These are phyloP conservation scores for Leontopithecus rosalia DNA, from an alignment of 2,797 vertebrate species.

Conservation along the genomic window DNA sequence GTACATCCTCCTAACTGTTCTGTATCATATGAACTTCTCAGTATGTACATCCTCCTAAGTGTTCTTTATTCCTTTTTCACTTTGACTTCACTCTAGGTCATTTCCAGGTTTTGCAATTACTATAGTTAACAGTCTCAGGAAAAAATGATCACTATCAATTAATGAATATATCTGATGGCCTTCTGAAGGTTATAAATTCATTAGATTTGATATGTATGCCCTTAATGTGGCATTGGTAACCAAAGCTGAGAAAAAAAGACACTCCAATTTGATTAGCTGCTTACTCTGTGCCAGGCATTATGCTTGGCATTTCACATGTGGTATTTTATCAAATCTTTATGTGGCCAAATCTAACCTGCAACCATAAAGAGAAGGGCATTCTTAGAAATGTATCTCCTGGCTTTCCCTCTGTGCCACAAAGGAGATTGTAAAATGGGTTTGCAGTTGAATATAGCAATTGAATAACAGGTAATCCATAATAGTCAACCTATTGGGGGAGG, in stretches of 20 bases:
- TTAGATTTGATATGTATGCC: neutral
- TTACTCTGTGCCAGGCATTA: neutral
- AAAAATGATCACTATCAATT: conserved; percentile 28
- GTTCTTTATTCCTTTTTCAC: neutral
- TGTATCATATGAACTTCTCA: conserved; percentile 18
- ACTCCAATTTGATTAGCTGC: neutral
- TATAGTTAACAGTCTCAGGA: conserved; percentile 11
- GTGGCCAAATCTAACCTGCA: neutral
- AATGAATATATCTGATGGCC: conserved; percentile 18
- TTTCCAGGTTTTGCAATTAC: conserved; percentile 34
- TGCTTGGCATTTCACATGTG: neutral
- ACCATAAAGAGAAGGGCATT: neutral
- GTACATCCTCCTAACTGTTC: too few species aligned
- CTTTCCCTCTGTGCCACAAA: neutral
- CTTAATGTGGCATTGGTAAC: neutral
- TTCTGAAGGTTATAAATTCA: neutral
- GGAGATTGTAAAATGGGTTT: neutral
- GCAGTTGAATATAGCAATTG: neutral
- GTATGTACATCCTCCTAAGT: neutral
- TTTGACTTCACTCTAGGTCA: conserved; percentile 9
- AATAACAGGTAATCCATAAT: neutral
- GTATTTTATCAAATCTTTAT: neutral
- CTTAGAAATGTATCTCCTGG: neutral
- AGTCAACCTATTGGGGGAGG: neutral
- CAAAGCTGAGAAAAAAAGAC: neutral